Conservation (phyloP, 2,113 vertebrate species). For the Brevimyrus niger region DNA sequence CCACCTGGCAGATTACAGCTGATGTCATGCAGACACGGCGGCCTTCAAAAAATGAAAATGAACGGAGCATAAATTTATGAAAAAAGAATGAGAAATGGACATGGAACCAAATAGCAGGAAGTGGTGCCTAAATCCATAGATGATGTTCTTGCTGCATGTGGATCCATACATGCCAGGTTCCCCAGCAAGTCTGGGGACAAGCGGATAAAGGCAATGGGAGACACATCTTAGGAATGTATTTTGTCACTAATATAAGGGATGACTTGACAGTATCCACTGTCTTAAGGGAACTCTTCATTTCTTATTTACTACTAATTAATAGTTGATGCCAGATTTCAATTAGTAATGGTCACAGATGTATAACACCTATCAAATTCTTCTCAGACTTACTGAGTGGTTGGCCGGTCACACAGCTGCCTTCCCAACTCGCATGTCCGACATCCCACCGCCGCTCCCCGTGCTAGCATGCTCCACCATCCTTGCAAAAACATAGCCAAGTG, state of each 20-base stretch:
- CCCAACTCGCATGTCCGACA: background rate
- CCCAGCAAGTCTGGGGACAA: background rate
- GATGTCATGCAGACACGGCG: background rate
- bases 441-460: background rate
- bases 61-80: background rate
- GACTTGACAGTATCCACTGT: background rate
- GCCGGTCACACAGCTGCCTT: background rate
- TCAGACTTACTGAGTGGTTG: background rate
- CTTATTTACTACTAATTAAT: background rate
- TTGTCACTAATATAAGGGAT: background rate
- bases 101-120: background rate
- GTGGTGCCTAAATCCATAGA: background rate
- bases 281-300: slow-evolving; percentile 2
- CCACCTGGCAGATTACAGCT: background rate
- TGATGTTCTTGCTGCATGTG: background rate
- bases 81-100: background rate
- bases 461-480: background rate
- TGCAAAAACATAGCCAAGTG: background rate
- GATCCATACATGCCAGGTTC: background rate
- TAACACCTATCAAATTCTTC: background rate
- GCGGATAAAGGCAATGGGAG: background rate
- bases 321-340: background rate
- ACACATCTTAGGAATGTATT: background rate
- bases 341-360: background rate
- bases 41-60: background rate